These are phyloP conservation scores for Subacronicta megacephala DNA, from an alignment of 2,888 invertebrate species.

Conservation along the genomic window DNA sequence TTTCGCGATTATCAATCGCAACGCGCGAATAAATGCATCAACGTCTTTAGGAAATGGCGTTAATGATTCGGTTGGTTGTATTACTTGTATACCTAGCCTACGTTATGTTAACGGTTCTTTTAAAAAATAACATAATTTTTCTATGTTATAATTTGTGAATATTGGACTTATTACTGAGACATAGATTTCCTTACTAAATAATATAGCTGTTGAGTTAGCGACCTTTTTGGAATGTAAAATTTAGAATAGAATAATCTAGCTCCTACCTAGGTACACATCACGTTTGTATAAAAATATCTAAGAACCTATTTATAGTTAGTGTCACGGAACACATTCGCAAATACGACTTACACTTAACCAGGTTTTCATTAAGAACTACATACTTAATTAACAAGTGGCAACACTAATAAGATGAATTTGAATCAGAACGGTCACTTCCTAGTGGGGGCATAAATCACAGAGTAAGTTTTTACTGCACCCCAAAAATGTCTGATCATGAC, in stretches of 20 bases:
- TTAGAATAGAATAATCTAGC: too few relatives aligned
- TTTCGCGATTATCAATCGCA: slow-evolving; percentile 47
- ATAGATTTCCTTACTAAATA: too few relatives aligned
- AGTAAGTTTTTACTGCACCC: slow-evolving; percentile 80
- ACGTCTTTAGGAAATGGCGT: slow-evolving; percentile 40
- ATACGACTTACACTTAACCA: neutral
- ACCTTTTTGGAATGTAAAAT: too few relatives aligned
- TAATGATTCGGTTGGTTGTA: slow-evolving; percentile 36
- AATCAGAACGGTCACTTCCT: slow-evolving; percentile 72
- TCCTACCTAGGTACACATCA: too few relatives aligned
- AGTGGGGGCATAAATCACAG: slow-evolving; percentile 80
- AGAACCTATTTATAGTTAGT: too few relatives aligned
- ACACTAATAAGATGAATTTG: slow-evolving; percentile 74
- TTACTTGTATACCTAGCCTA: slow-evolving; percentile 11
- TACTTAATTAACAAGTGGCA: slow-evolving; percentile 73
- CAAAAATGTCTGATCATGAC: slow-evolving; percentile 86
- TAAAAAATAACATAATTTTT: neutral
- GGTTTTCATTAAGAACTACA: slow-evolving; percentile 62
- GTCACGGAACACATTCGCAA: neutral
- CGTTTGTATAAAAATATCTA: too few relatives aligned
- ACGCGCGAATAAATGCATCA: slow-evolving; percentile 50
- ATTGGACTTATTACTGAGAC: too few relatives aligned
- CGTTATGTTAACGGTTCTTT: neutral
- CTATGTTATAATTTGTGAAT: neutral
- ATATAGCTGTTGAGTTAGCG: too few relatives aligned